Conservation (phyloP, 2,113 vertebrate genomes). For the Cottus gobio region DNA sequence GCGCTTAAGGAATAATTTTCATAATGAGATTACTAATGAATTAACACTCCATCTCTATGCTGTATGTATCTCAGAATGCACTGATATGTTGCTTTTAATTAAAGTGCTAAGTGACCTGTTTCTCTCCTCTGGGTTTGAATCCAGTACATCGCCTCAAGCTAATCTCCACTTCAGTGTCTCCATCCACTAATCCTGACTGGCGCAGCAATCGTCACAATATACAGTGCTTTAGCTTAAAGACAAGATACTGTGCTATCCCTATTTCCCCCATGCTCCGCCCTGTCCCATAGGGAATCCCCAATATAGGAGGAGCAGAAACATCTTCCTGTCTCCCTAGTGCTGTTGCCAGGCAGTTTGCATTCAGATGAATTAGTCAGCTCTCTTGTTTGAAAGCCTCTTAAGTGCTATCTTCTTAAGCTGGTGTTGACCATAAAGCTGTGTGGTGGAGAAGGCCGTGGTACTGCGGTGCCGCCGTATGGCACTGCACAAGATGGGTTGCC, state of each 20-base stretch:
- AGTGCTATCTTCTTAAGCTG: constrained; percentile 63
- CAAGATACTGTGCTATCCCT: constrained; percentile 36
- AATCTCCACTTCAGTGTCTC: constrained; percentile 68
- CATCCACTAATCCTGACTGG: constrained; percentile 60
- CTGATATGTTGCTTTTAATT: constrained; percentile 58
- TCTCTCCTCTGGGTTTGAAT: constrained; percentile 56
- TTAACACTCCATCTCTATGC: constrained; percentile 1
- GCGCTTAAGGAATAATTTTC: not conserved
- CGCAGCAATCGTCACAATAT: constrained; percentile 43
- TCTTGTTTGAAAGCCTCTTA: constrained; percentile 79
- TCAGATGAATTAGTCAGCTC: constrained; percentile 73
- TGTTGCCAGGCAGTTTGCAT: constrained; percentile 81
- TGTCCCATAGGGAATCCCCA: constrained; percentile 48
- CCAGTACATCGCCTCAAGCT: constrained; percentile 45
- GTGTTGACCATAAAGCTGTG: constrained; percentile 55
- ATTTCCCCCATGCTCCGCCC: constrained; percentile 49
- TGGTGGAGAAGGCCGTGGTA: constrained; percentile 22
- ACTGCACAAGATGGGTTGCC: constrained; percentile 18
- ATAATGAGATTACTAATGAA: constrained; percentile 27
- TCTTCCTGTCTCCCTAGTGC: constrained; percentile 45
- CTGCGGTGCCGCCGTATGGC: constrained; percentile 23
- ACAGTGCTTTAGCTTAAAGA: constrained; percentile 61
- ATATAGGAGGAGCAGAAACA: constrained; percentile 55
- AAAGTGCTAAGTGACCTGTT: constrained; percentile 61
- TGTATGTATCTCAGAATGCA: constrained; percentile 18